Conservation (phyloP, 2,888 invertebrate species). For the Helleia helle region DNA sequence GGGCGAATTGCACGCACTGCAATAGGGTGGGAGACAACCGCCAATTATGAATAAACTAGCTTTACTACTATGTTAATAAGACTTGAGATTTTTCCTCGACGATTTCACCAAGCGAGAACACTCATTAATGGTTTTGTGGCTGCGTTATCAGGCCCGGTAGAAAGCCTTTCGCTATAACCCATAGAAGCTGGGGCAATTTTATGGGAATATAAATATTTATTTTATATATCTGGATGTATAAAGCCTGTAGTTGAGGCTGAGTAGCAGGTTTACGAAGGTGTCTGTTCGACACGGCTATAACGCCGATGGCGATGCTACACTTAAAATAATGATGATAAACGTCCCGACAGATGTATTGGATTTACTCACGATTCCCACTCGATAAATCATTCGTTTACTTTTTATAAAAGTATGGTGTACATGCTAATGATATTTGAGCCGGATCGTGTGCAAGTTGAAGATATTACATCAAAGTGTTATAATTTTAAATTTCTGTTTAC, state of each 20-base stretch:
- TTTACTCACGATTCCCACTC: constrained; percentile 14
- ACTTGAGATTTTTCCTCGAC: constrained; percentile 62
- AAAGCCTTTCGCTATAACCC: constrained; percentile 41
- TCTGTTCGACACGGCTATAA: constrained; percentile 14
- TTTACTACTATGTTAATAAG: constrained; percentile 66
- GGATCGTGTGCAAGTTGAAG: not conserved
- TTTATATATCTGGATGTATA: not conserved
- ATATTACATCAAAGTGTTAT: too few species aligned
- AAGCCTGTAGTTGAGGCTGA: not conserved
- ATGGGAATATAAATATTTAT: not conserved
- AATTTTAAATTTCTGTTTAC: too few species aligned
- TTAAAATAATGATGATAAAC: constrained; percentile 26
- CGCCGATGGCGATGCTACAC: constrained; percentile 21
- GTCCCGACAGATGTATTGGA: constrained; percentile 19
- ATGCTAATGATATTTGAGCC: constrained; percentile 4
- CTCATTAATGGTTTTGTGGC: constrained; percentile 63
- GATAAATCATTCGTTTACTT: constrained; percentile 9
- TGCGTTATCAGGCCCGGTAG: constrained; percentile 49
- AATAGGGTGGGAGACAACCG: constrained; percentile 50
- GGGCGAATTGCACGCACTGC: constrained; percentile 37
- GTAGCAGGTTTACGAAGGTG: constrained; percentile 20
- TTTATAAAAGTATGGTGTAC: not conserved
- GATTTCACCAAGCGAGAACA: constrained; percentile 59
- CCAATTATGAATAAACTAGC: constrained; percentile 71
- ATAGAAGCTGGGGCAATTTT: constrained; percentile 14